Base-by-base conservation (phyloP, 2,888 invertebrate genomes). In the Acleris laterana region DNA sequence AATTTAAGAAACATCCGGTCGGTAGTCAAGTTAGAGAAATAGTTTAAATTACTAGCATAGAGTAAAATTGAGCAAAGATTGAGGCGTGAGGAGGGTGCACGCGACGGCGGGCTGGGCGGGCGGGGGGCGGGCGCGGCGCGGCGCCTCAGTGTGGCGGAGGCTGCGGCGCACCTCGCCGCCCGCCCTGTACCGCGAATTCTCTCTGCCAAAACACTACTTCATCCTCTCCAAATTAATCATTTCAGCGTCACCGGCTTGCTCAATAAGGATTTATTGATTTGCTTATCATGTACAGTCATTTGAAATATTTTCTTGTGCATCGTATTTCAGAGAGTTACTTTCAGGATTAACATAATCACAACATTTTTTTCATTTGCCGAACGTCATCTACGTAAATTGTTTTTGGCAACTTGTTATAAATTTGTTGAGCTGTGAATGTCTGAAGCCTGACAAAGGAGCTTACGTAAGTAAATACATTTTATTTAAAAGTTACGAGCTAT, bases 141-240 rank as follows among this genome's bases (percentile, higher is more conserved):
- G 67, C 63, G 62, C 84, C 83, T 89, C 91, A 93, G 93, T 93
- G 83, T 86, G 87, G 88, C 89, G 92, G 93, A 93, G 90, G 92
- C 93, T 93, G 93, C 88, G 90, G 89, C 82, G 72, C 75, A 77
- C 73, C 77, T 76, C 75, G 84, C 85, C 87, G 89, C 82, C 86
- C 88, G 89, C 87, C 87, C 85, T 82, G 76, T 78, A 77, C 70
- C 77, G 77, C 78, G 74, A 70, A 73, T 72, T 71, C 73, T 71
- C 75, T 52, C 59, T 62, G 61, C 49, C 66, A 69, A 70, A 70
- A 70, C 70, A 69, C 66, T 70, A 59, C 52, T 52, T 62, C 52
- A 62, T 62, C 48, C 55, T 63, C 60, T 49, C 48, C 60, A 68
- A 69, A 62, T 69, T 59, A 63, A 63, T 60, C 68, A 63, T 68